These are phyloP conservation scores for Ginglymostoma cirratum DNA, from an alignment of 2,113 vertebrate species.

Conservation along the genomic window DNA sequence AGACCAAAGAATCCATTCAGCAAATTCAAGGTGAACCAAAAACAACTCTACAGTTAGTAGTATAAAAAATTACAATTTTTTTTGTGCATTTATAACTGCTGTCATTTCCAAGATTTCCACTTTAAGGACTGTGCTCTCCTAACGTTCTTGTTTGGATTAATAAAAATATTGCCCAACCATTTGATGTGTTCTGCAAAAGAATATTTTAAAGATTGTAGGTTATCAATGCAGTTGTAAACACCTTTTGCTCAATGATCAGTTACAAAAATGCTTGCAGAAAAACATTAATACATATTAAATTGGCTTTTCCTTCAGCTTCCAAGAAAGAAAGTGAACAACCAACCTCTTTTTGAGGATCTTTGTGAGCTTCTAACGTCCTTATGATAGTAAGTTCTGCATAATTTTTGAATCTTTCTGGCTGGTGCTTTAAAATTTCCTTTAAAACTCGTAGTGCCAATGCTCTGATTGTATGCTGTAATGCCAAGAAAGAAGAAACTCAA, in stretches of 20 bases:
- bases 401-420: conserved; percentile 93
- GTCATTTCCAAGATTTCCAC: neutral
- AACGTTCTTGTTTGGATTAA: neutral
- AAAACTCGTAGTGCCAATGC: conserved; percentile 84
- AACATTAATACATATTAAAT: neutral
- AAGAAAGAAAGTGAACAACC: conserved; percentile 35
- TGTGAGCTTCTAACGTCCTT: conserved; percentile 91
- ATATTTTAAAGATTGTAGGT: neutral
- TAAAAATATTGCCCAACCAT: neutral
- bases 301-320: neutral
- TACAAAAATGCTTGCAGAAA: neutral
- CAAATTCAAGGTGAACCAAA: neutral
- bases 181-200: neutral
- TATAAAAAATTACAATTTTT: neutral
- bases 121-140: neutral
- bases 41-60: neutral
- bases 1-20: neutral
- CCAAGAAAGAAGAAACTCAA: conserved; percentile 16
- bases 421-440: conserved; percentile 83
- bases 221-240: neutral
- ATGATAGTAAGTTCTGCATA: conserved; percentile 94
- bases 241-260: neutral
- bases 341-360: conserved; percentile 92
- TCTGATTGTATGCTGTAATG: conserved; percentile 76
- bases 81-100: neutral